Base-by-base conservation (phyloP, 1,140 invertebrate genomes). In the Heliconius hermathena region DNA sequence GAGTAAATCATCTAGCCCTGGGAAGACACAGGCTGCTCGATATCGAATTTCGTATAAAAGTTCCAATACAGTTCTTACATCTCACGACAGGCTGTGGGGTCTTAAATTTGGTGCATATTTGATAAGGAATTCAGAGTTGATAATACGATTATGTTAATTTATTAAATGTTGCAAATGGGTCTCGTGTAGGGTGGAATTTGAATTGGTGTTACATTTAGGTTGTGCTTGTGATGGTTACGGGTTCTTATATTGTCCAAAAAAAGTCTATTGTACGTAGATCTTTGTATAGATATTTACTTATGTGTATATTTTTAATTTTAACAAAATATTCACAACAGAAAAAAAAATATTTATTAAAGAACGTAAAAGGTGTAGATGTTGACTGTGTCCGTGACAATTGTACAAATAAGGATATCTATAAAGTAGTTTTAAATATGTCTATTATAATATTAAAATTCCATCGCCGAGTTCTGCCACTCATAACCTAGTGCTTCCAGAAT, bases 1-100 rank as follows among this genome's bases (percentile, higher is more conserved):
- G 79, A 80, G 86, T 92, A 92, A 92, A 93, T 93, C 91, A 92
- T 92, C 84, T 85, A 86, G 86, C 85, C 86, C 86, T 89, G 92
- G 90, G 92, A 93, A 93, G 87, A 79, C 90, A 84, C 91, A 93
- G 89, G 85, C 88, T 92, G 90, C 83, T 79, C 73, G 73, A 76
- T 87, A 83, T 84, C 77, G 88, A 88, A 88, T 80, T 87, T 85
- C 83, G 80, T 85, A 85, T 85, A 87, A 81, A 90, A 88, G 83
- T 66, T 66, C 13, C 60, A 66, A 66, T 66, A 66, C 60, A 82
- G 81, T 84, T 81, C 83, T 88, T 89, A 87, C 84, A 87, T 83
- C 77, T 84, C 76, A 77, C 77, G 79, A 78, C 71, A 82, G 78
- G 77, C 84, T 79, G 76, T 36, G 81, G 71, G 81, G 81, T 83